Conservation (phyloP, 2,797 vertebrate species). For the Amblyopsis hoosieri region DNA sequence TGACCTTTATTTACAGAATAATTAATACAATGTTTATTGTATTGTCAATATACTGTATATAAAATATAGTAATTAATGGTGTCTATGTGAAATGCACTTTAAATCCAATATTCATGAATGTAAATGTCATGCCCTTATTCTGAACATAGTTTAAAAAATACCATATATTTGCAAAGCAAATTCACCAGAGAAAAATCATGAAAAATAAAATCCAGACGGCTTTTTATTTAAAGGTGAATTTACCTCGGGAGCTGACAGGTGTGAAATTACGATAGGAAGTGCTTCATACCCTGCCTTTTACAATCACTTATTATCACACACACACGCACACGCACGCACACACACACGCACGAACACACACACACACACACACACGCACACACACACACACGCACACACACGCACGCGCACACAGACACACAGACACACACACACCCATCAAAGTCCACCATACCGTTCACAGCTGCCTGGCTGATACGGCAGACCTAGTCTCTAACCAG, state of each 20-base stretch:
- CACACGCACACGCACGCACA: slow-evolving; percentile 36
- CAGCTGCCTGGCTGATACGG: slow-evolving; percentile 63
- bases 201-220: slow-evolving; percentile 5
- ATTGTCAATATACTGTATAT: background rate
- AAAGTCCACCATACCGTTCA: slow-evolving; percentile 34
- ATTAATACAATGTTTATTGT: background rate
- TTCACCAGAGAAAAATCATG: slow-evolving; percentile 41
- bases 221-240: slow-evolving; percentile 79
- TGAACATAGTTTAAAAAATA: slow-evolving; percentile 8
- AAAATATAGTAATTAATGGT: background rate
- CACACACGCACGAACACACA: slow-evolving; percentile 16
- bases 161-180: slow-evolving; percentile 61
- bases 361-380: slow-evolving; percentile 18
- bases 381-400: slow-evolving; percentile 1
- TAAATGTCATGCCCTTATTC: slow-evolving; percentile 1
- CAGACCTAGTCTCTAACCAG: slow-evolving; percentile 54
- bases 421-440: background rate
- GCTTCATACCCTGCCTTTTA: slow-evolving; percentile 76
- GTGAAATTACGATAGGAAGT: slow-evolving; percentile 81
- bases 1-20: background rate
- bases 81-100: background rate
- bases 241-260: slow-evolving; percentile 79
- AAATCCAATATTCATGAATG: background rate
- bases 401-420: background rate
- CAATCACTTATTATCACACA: slow-evolving; percentile 76